These are phyloP conservation scores for Bombus affinis DNA, from an alignment of 1,140 invertebrate species.

Conservation along the genomic window DNA sequence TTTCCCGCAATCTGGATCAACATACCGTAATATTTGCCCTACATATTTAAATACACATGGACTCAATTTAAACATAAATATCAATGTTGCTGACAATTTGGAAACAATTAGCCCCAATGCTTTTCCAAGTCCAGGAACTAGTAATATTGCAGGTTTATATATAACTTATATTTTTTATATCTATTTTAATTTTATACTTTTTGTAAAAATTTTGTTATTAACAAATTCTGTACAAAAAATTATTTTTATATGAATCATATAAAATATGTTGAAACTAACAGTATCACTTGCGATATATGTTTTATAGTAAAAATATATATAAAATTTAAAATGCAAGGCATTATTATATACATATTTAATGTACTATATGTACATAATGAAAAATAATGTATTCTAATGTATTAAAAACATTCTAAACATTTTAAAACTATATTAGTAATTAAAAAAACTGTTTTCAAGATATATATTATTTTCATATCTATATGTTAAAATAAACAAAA, in stretches of 20 bases:
- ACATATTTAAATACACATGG: conserved; percentile 67
- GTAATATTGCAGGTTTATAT: conserved; percentile 76
- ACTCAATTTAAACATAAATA: conserved; percentile 73
- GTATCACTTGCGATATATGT: neutral
- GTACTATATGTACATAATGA: neutral
- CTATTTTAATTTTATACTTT: neutral
- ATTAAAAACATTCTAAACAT: neutral
- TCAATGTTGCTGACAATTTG: conserved; percentile 72
- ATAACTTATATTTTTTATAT: conserved; percentile 17
- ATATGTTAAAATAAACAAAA: neutral
- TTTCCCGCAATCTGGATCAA: conserved; percentile 76
- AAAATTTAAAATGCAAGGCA: neutral
- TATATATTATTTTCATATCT: neutral
- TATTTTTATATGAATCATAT: neutral
- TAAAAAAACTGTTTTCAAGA: neutral
- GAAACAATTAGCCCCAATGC: conserved; percentile 75
- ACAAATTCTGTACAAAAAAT: neutral
- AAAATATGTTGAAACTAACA: neutral
- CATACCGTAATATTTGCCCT: conserved; percentile 68
- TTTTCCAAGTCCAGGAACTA: conserved; percentile 77
- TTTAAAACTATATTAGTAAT: neutral
- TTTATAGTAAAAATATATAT: neutral
- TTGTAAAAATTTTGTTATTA: neutral
- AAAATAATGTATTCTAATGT: neutral
- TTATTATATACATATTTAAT: neutral